phyloP scores from a whole-genome alignment of 2,113 vertebrate genomes.

The Chroicocephalus ridibundus region DNA sequence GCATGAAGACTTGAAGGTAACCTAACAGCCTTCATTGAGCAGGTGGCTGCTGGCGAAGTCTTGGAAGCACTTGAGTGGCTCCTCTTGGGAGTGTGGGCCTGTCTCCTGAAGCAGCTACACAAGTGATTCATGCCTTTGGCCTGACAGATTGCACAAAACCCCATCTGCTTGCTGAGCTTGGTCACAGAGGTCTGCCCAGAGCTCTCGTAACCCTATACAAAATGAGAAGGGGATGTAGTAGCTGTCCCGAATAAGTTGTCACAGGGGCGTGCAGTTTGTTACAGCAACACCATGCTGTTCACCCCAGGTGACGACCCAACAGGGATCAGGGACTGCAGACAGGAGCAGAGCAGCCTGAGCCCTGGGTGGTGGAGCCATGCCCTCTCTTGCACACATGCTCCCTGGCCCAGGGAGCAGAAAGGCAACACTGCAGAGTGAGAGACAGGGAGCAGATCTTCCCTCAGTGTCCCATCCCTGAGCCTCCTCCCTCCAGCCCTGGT shows the following conservation, averaged over 20 bases:
- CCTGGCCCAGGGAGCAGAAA: neutral
- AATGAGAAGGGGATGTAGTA: neutral
- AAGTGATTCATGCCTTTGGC: neutral
- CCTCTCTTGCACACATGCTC: fast-evolving
- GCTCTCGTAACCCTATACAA: neutral
- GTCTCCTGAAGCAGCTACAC: neutral
- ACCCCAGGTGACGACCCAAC: neutral
- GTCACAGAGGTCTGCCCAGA: neutral
- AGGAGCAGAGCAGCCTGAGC: neutral
- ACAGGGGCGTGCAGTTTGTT: neutral
- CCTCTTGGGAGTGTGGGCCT: neutral
- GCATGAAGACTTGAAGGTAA: neutral
- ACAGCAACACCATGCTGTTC: neutral
- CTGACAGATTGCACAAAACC: neutral
- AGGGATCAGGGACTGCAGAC: neutral
- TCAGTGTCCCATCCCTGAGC: fast-evolving
- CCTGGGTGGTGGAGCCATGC: fast-evolving
- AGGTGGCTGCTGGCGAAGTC: neutral
- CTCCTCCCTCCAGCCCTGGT: neutral
- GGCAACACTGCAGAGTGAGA: neutral
- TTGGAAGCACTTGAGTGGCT: neutral
- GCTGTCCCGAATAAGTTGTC: neutral
- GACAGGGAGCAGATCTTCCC: neutral
- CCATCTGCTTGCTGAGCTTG: neutral
- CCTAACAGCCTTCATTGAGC: neutral